Base-by-base conservation (phyloP, 2,113 vertebrate species). In the Oryzias celebensis region DNA sequence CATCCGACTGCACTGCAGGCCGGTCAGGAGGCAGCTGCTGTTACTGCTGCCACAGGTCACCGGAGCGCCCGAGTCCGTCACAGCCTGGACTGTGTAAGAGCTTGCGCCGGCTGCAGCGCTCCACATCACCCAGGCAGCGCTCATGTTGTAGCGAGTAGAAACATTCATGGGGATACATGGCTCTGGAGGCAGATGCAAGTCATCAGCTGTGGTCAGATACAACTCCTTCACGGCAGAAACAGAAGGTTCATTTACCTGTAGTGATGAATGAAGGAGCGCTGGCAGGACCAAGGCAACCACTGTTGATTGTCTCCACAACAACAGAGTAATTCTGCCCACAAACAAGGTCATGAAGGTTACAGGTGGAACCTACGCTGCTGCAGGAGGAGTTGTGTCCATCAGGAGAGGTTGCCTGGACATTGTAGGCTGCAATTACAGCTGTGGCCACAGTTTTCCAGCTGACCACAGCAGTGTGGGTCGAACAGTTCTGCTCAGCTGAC, bases 271-370 rank as follows among this genome's bases (percentile, higher is more conserved):
- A 41, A 1, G 82, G 72, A 4, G 22, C 3, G 54, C 85, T 85
- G 14, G 56, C 50, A 20, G 78, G 82, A 20, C 90, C 89, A 14
- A 73, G 65, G 53, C 88, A 91, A 3, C 78, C 56, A 2, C 47
- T 55, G 16, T 85, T 26, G 58, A 84, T 67, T 2, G 84, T 75
- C 54, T 80, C 55, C 26, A 89, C 84, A 22, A 70, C 50, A 5
- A 87, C 75, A 5, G 75, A 69, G 76, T 90, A 91, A 4, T 68
- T 47, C 52, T 84, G 75, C 50, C 90, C 90, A 73, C 89, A 91
- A 14, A 69, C 22, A 51, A 91, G 76, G 46, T 78, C 31, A 1
- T 43, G 43, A 17, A 92, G 83, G 44, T 20, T 10, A 58, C 90
- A 91, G 3, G 62, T 77, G 3, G 78, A 78, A 16, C 63, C 78